These are phyloP conservation scores for Oenanthe oenanthe DNA, from an alignment of 2,113 vertebrate species.

Conservation along the genomic window DNA sequence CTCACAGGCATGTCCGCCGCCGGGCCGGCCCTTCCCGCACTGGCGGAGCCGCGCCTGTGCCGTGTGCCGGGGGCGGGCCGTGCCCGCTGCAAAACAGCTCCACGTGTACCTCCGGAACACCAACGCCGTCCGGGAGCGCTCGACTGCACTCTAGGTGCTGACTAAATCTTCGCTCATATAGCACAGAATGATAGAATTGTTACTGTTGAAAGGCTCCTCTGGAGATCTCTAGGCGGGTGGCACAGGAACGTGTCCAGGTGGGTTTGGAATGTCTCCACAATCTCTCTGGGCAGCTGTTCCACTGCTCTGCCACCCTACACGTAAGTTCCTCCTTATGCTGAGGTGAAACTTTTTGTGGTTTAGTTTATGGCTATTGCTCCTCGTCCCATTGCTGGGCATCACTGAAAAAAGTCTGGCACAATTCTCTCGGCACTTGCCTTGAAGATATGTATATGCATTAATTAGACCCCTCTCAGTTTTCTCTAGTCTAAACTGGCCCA, in stretches of 20 bases:
- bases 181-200: not conserved
- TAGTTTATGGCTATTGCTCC: not conserved
- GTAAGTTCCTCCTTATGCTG: not conserved
- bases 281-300: not conserved
- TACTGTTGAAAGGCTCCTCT: not conserved
- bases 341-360: not conserved
- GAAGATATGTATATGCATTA: not conserved
- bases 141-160: accelerated
- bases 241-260: too few relatives aligned
- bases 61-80: not conserved
- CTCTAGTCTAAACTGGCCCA: not conserved
- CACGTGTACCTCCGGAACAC: accelerated
- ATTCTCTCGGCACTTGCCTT: not conserved
- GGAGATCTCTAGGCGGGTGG: too few relatives aligned
- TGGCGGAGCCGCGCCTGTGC: not conserved
- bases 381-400: accelerated
- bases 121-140: accelerated
- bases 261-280: not conserved
- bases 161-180: accelerated
- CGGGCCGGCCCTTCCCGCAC: not conserved
- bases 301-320: not conserved
- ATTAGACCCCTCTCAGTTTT: not conserved
- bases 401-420: not conserved
- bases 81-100: accelerated
- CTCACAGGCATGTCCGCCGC: not conserved